Base-by-base conservation (phyloP, 2,797 vertebrate species). In the Sebastes oblongus region DNA sequence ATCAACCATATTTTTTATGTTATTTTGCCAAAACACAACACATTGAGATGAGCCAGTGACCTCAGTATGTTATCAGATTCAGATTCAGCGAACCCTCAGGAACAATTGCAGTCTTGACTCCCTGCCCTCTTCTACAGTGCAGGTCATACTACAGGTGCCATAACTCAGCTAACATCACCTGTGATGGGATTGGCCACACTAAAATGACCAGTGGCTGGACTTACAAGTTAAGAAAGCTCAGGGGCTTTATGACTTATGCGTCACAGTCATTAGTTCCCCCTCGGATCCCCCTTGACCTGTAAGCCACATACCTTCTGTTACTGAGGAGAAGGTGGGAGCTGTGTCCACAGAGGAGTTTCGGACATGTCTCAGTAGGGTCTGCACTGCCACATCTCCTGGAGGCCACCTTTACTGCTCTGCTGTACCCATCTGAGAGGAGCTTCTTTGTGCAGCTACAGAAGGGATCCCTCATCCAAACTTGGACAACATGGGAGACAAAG, bases 291-390 rank as follows among this genome's bases (percentile, higher is more conserved):
- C 90, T 95, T 95, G 94, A 92, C 85, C 82, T 84, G 88, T 97
- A 97, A 97, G 94, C 95, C 93, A 96, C 92, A 93, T 96, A 94
- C 95, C 96, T 95, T 96, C 95, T 95, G 92, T 91, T 91, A 87
- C 87, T 60, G 83, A 82, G 88, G 91, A 80, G 84, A 85, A 86
- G 90, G 84, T 89, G 88, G 91, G 89, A 89, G 80, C 80, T 91
- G 79, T 86, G 72, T 75, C 46, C 58, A 72, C 18, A 54, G 56
- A 32, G 54, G 58, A 67, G 32, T 64, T 25, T 59, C 6, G 32
- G 83, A 78, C 54, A 91, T 91, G 83, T 39, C 66, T 70, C 66
- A 78, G 72, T 91, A 84, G 71, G 22, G 1, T 79, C 25, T 71
- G n/a, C 30, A 20, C 59, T 39, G 67, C 18, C 30, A n/a, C 73